Base-by-base conservation (phyloP, 2,888 invertebrate genomes). In the Dryocosmus kuriphilus region DNA sequence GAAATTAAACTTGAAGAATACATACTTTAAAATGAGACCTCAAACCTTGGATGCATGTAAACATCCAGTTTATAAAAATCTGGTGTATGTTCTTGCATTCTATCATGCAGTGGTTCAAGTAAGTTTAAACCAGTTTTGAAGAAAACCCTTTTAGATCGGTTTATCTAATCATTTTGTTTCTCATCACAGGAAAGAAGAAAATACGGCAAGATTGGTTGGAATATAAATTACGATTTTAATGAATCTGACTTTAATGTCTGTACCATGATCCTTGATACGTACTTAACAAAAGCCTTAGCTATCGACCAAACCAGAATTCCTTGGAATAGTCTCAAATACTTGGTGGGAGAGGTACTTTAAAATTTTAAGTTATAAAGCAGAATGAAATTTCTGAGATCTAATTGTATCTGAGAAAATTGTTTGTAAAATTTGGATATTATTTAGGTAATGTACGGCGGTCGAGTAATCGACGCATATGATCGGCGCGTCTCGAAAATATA, bases 161-260 rank as follows among this genome's bases (percentile, higher is more conserved):
- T 51, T 1, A 22, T 55, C 11, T 22, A 11, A 55, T 7, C 22
- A 1, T 55, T 9, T 22, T 55, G 9, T 55, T 51, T 22, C 27
- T 60, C 63, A 61, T 79, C 80, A 19, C 91, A 96, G 95, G 98
- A 98, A 91, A 94, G 98, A 65, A 94, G 97, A 83, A 98, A 97
- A 90, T 98, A 98, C 91, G 97, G 96, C 88, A 98, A 98, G 92
- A 96, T 98, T 77, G 98, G 98, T 0, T 98, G 98, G 98, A 98
- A 98, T 90, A 97, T 98, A 82, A 94, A 94, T 75, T 98, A 98
- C 91, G 98, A 98, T 92, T 98, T 98, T 92, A 97, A 97, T 91
- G 96, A 98, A 91, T 96, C 97, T 0, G 98, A 98, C 92, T 98
- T 98, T 91, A 94, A 95, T 80, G 97, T 98, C 46, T 97, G 97